Conservation (phyloP, 2,113 vertebrate species). For the Ctenomys sociabilis region DNA sequence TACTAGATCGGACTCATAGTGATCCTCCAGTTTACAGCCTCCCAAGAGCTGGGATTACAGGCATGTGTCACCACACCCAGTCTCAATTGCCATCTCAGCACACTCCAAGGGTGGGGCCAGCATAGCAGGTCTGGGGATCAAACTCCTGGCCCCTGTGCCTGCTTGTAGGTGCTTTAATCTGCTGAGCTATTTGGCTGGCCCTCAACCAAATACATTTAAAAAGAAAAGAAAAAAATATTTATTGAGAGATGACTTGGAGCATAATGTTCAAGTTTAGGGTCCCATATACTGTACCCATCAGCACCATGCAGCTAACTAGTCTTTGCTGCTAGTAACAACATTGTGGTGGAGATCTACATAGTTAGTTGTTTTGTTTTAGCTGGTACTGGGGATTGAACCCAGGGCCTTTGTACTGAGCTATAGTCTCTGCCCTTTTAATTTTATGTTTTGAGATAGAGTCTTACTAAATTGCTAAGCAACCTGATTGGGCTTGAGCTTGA, state of each 20-base stretch:
- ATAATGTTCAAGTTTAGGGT: background rate
- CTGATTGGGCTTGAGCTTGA: background rate
- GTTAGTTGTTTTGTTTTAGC: background rate
- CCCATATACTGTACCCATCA: background rate
- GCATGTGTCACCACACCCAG: too few relatives aligned
- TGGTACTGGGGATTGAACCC: background rate
- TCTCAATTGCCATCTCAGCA: too few relatives aligned
- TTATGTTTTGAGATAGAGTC: background rate
- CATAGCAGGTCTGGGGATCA: too few relatives aligned
- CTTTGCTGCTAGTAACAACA: background rate
- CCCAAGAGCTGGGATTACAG: too few relatives aligned
- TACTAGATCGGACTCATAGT: too few relatives aligned
- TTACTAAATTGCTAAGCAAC: background rate
- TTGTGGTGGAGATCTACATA: too few relatives aligned
- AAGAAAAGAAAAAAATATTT: background rate
- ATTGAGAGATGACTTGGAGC: background rate
- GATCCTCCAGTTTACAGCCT: too few relatives aligned
- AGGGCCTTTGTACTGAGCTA: background rate
- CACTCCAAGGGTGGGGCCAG: too few relatives aligned
- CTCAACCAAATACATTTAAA: too few relatives aligned
- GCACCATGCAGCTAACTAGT: background rate
- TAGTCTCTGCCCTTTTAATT: background rate
- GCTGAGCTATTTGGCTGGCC: too few relatives aligned
- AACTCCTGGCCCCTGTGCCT: too few relatives aligned
- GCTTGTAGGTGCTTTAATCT: too few relatives aligned